Percentiles rank a stretch among this genome's conserved stretches.
phyloP scores from a whole-genome alignment of 2,888 invertebrate species.

The Scaptodrosophila latifasciaeformis region DNA sequence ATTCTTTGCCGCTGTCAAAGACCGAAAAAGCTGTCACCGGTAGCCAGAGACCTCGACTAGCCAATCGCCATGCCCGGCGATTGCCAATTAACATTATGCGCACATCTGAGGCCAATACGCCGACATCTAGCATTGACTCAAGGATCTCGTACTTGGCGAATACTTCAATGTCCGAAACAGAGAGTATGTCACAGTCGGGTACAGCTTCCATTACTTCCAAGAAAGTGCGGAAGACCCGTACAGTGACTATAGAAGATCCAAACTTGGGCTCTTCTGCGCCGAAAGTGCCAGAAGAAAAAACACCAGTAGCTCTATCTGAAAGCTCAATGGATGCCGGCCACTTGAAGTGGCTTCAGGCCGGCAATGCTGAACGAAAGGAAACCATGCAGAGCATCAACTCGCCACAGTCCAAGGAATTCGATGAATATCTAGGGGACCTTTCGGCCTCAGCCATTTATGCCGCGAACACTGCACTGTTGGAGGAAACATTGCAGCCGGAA shows the following conservation, averaged over 20 bases:
- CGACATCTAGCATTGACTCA: conserved; percentile 72
- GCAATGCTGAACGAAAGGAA: conserved; percentile 77
- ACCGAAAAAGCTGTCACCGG: conserved; percentile 77
- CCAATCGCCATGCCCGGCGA: conserved; percentile 19
- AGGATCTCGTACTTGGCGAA: conserved; percentile 44
- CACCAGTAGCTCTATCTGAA: conserved; percentile 10
- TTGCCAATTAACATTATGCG: conserved; percentile 41
- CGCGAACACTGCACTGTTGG: not conserved
- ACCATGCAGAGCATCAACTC: conserved; percentile 76
- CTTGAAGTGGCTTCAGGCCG: conserved; percentile 79
- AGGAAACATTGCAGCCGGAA: conserved; percentile 4
- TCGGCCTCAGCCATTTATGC: conserved; percentile 11
- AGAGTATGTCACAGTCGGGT: conserved; percentile 12
- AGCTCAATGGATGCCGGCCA: conserved; percentile 68
- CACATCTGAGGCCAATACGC: conserved; percentile 53
- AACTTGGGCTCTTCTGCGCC: not conserved
- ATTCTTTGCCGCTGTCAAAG: conserved; percentile 77
- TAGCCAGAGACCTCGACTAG: conserved; percentile 64
- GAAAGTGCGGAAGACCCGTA: conserved; percentile 75
- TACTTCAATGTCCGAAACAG: conserved; percentile 38
- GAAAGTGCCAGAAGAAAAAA: not conserved
- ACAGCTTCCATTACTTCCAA: conserved; percentile 31
- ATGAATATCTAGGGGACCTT: conserved; percentile 65
- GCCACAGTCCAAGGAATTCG: conserved; percentile 37
- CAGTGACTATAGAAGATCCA: conserved; percentile 71